phyloP scores from a whole-genome alignment of 2,888 invertebrate species.

The Aquatica leii region DNA sequence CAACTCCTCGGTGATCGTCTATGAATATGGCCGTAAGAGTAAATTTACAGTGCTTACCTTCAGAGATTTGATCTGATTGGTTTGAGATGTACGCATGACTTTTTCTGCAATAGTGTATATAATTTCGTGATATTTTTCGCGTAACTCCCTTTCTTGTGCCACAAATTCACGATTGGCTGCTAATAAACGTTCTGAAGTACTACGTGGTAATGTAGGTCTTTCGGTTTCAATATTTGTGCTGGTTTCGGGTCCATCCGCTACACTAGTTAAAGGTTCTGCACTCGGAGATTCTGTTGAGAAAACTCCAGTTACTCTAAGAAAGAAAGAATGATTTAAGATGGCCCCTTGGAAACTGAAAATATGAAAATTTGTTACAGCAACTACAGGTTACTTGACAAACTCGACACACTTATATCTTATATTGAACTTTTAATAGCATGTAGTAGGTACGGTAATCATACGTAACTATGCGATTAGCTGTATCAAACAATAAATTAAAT shows the following conservation, averaged over 20 bases:
- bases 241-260: constrained; percentile 59
- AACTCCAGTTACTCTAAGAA: constrained; percentile 55
- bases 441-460: too few species aligned
- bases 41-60: too few species aligned
- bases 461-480: not conserved
- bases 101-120: constrained; percentile 82
- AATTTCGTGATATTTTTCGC: constrained; percentile 84
- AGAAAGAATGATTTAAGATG: constrained; percentile 19
- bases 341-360: constrained; percentile 22
- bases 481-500: not conserved
- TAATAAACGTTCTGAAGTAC: constrained; percentile 71
- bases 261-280: constrained; percentile 57
- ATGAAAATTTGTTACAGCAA: constrained; percentile 18
- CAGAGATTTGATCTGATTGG: constrained; percentile 81
- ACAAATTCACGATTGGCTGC: constrained; percentile 73
- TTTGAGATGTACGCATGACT: constrained; percentile 79
- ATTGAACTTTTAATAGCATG: too few species aligned
- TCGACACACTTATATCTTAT: too few species aligned
- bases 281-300: constrained; percentile 60
- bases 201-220: constrained; percentile 66
- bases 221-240: constrained; percentile 58
- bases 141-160: constrained; percentile 75
- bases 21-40: too few species aligned
- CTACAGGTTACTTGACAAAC: not conserved
- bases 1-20: too few species aligned